Evolutionary conservation across 2,113 vertebrate genomes (phyloP), one percentile per base, ranked within the genome.

Genomic region (Cathartes aura): DNA sequence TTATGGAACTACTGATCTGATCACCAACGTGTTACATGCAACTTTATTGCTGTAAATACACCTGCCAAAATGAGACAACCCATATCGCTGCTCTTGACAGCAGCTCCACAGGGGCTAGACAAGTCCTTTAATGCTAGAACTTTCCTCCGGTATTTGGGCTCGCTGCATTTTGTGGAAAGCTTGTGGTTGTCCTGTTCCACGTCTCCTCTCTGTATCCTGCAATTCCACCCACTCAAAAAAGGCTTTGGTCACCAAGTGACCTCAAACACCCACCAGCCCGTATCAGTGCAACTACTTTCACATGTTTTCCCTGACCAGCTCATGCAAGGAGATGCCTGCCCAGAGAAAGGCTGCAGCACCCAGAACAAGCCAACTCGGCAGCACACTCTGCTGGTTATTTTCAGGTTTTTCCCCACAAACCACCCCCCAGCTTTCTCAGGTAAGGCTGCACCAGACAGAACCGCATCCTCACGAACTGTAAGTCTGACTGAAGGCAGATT

Each of bases 51-150:
- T n/a, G 15, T 21, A 43, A 42, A 42, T 19, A 21, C 29, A 29
- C 63, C 32, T n/a, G 48, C 29, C 34, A 26, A 21, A 21, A 12
- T 0, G 8, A 56, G 55, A 20, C 30, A 7, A 7, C 14, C 20
- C 21, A 1, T 1, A 2, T 1, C 8, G 40, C 21, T 22, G 2
- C 70, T 29, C 42, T 13, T 22, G 32, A 13, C 34, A 40, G 19
- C 55, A 10, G 15, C 3, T 29, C 32, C 55, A 15, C 14, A 3
- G 22, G 23, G 32, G 6, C 19, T 6, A 12, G 11, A 70, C 19
- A 16, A 47, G 27, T 16, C 42, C 38, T 47, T 27, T 7, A 27
- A 9, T 3, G 30, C 43, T 12, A 29, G 8, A 64, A 22, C 19
- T 8, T 59, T 9, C 27, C 74, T 22, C 19, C 56, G 12, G 45